A percentile compares a stretch with the other conserved stretches of the same genome.
phyloP scores from a whole-genome alignment of 23 tunicate genomes.

The Trididemnum clinides region DNA sequence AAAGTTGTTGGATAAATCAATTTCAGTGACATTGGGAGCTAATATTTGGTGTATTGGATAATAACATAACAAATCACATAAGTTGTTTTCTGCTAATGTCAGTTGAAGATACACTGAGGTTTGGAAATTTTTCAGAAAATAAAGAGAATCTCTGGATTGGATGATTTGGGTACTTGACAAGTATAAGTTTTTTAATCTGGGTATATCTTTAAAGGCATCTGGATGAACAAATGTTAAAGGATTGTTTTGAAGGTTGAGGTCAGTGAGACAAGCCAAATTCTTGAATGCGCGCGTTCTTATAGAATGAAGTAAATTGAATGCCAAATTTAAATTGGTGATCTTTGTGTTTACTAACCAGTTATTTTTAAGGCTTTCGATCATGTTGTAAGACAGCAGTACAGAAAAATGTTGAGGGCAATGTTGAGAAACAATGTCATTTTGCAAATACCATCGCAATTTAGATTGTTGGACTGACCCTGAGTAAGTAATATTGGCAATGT shows the following conservation, averaged over 20 bases:
- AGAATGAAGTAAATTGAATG: background rate
- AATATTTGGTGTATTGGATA: background rate
- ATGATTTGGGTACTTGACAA: background rate
- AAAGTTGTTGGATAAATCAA: conserved; percentile 1
- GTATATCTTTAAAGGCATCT: background rate
- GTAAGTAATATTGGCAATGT: background rate
- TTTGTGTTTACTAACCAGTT: background rate
- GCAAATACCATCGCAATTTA: background rate
- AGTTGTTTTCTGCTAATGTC: background rate
- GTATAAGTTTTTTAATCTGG: background rate
- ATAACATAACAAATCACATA: background rate
- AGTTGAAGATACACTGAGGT: background rate
- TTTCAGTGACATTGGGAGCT: background rate
- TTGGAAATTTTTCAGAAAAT: background rate
- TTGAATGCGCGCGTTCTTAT: background rate
- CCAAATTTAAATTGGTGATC: background rate
- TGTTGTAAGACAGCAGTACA: background rate
- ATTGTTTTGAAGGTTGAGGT: background rate
- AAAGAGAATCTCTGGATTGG: background rate
- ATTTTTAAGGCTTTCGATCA: background rate
- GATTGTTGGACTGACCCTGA: background rate
- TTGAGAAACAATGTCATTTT: background rate
- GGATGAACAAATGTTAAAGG: background rate
- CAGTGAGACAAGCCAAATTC: background rate
- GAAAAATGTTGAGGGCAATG: background rate